Evolutionary conservation across 2,888 invertebrate genomes (phyloP), one percentile per base, ranked within the genome.

Genomic region (Xanthorhoe designata): DNA sequence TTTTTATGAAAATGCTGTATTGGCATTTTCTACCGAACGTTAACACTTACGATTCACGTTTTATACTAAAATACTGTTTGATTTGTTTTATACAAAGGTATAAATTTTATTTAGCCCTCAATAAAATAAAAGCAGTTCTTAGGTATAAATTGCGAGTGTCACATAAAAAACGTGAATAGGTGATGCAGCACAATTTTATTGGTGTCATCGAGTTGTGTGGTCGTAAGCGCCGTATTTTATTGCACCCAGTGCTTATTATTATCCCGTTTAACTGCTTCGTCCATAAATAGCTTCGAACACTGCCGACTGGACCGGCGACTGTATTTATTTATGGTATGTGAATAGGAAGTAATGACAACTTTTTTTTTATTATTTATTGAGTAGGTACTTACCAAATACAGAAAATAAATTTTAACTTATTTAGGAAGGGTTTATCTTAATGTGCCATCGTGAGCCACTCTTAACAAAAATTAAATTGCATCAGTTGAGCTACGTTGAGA

Each of bases 201-300:
- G 78, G 73, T 82, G 84, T 84, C 85, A 83, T 84, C 81, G 84
- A 83, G 84, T 86, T 81, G 81, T 80, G 80, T 77, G 81, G 76
- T 80, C 81, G 82, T 85, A 83, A 83, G 81, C 79, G 77, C 69
- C 77, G 72, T 79, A 81, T 84, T 87, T 86, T 87, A 86, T 85
- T 79, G 81, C 76, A 80, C 70, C 76, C 78, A 83, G 78, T 84
- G 80, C 84, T 86, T 86, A 85, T 83, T 84, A 84, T 82, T 83
- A 82, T 81, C 79, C 79, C 75, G 70, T 76, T 84, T 86, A 82
- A 85, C 68, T 78, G 75, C 76, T 68, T 66, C 64, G 61, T 70
- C 72, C 58, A 72, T 71, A 61, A 56, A 68, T 73, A 61, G 52
- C 53, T 64, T 57, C 58, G 56, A 60, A 19, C 54, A 51, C 61